A percentile compares a stretch with the other conserved stretches of the same genome.
Conservation (phyloP, 2,888 invertebrate species). For the Tuta absoluta region DNA sequence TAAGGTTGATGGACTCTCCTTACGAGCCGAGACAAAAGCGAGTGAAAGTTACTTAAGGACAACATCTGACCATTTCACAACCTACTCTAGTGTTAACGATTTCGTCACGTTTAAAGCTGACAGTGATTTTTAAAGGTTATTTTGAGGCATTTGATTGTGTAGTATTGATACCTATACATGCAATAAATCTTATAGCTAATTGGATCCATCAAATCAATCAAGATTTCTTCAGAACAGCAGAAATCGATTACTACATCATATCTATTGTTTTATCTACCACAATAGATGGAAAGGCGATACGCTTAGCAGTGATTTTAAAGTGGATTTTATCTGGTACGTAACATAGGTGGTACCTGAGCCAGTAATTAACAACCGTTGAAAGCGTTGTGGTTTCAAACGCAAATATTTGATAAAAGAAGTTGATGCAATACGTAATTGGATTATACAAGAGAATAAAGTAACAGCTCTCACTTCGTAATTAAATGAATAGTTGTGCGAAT, state of each 20-base stretch:
- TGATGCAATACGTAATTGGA: slow-evolving; percentile 38
- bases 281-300: slow-evolving; percentile 17
- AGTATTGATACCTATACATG: neutral
- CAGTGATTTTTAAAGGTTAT: neutral
- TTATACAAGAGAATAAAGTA: slow-evolving; percentile 35
- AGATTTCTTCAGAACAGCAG: slow-evolving; percentile 13
- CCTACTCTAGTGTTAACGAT: neutral
- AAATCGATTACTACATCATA: slow-evolving; percentile 18
- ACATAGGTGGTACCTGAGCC: neutral
- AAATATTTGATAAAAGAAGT: slow-evolving; percentile 41
- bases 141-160: neutral
- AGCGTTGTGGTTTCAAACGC: slow-evolving; percentile 45
- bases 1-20: slow-evolving; percentile 15
- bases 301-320: neutral
- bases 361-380: slow-evolving; percentile 38
- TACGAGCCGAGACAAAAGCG: slow-evolving; percentile 6
- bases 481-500: slow-evolving; percentile 51
- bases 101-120: neutral
- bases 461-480: slow-evolving; percentile 42
- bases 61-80: slow-evolving; percentile 5
- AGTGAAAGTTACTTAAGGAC: slow-evolving; percentile 16
- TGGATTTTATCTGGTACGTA: slow-evolving; percentile 12
- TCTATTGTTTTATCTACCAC: slow-evolving; percentile 13
- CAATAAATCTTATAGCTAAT: neutral
- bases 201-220: slow-evolving; percentile 20